Base-by-base conservation (phyloP, 2,797 vertebrate genomes). In the Eurystomus glaucurus region DNA sequence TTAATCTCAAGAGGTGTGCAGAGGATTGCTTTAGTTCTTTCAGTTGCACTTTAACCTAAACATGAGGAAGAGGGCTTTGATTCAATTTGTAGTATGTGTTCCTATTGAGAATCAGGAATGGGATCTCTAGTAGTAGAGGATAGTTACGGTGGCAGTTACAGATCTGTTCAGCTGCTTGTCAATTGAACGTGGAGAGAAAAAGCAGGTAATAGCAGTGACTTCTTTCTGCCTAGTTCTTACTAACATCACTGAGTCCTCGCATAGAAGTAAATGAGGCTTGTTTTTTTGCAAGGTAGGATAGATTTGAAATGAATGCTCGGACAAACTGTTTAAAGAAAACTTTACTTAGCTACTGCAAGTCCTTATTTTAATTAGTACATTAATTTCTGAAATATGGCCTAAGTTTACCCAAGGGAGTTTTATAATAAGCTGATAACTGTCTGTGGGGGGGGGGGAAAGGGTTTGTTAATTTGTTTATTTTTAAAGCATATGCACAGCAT, bases 361-460 rank as follows among this genome's bases (percentile, higher is more conserved):
- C 43, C 21, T 84, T 87, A 16, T 90, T 93, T 80, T 94, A 86
- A 83, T 94, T 80, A 77, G 61, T 78, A 65, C n/a, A 46, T 81
- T 92, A 90, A 54, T 37, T 81, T 78, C 69, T 84, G 80, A 94
- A 88, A 84, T 78, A 70, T 3, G 15, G 52, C 21, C 25, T 84
- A 71, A 90, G 45, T 31, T 81, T 94, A 61, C 65, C 54, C 87
- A 65, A 54, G 69, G 65, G 85, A 61, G 41, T 75, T 92, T 81
- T 86, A 39, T 80, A 93, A 54, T 64, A 68, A 64, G 72, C 62
- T 81, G 50, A 20, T 88, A 78, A 83, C 22, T 80, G 23, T 76
- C 43, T 64, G 12, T 11, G 54, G n/a, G 18, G n/a, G 15, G 6
- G 14, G 19, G n/a, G n/a, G n/a, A 21, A 8, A 2, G 4, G 2